A percentile compares a stretch with the other conserved stretches of the same genome.
phyloP scores from a whole-genome alignment of 2,797 vertebrate species.

The Babyrousa celebensis region DNA sequence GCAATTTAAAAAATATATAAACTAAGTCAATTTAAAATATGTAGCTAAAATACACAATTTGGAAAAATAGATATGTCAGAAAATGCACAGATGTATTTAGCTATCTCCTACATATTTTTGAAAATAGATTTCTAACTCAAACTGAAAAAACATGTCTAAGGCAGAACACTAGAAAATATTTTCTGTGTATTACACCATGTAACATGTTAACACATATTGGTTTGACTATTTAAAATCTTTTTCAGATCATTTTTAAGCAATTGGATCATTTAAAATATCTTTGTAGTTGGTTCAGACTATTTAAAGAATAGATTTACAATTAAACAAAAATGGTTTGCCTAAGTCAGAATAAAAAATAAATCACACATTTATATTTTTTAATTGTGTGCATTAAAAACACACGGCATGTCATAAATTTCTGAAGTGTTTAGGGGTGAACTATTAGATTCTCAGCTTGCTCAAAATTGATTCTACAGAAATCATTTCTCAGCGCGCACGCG shows the following conservation, averaged over 20 bases:
- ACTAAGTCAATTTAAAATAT: conserved; percentile 64
- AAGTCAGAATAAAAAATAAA: conserved; percentile 64
- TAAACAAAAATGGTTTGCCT: conserved; percentile 65
- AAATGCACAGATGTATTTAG: conserved; percentile 63
- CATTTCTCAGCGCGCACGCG: not conserved
- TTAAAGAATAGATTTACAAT: conserved; percentile 33
- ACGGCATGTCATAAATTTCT: not conserved
- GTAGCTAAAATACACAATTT: conserved; percentile 2
- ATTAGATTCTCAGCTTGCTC: conserved; percentile 11
- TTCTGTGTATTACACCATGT: conserved; percentile 13
- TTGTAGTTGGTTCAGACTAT: not conserved
- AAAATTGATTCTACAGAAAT: not conserved
- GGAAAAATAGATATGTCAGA: conserved; percentile 38
- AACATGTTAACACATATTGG: conserved; percentile 48
- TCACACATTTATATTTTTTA: conserved; percentile 49
- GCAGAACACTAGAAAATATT: conserved; percentile 60
- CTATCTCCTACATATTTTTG: conserved; percentile 50
- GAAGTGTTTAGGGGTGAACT: not conserved
- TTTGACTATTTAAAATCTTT: conserved; percentile 36
- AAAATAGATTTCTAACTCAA: conserved; percentile 74
- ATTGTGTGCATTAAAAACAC: conserved; percentile 34
- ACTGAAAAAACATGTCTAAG: conserved; percentile 44
- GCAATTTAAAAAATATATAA: not conserved
- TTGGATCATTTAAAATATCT: conserved; percentile 51
- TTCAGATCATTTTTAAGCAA: conserved; percentile 14